Conservation (phyloP, 2,797 vertebrate species). For the Gymnodraco acuticeps region DNA sequence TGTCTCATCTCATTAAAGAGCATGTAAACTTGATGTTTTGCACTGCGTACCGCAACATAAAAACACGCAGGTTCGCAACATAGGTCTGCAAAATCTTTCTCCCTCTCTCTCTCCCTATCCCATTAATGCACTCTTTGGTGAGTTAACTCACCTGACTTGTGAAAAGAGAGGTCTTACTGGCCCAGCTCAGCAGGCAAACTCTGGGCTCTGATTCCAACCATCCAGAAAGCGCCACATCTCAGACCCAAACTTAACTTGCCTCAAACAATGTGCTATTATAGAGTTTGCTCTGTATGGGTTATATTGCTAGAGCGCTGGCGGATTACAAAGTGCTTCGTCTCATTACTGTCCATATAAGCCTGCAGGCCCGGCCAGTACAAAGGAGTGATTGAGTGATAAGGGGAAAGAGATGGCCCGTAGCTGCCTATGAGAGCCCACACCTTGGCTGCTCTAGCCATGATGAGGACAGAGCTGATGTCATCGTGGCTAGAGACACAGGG, state of each 20-base stretch:
- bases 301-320: constrained; percentile 80
- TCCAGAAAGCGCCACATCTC: constrained; percentile 74
- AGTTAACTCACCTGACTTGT: constrained; percentile 81
- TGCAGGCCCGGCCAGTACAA: constrained; percentile 78
- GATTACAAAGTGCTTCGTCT: constrained; percentile 77
- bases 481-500: constrained; percentile 77
- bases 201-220: constrained; percentile 74
- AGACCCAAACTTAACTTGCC: constrained; percentile 77
- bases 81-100: constrained; percentile 27
- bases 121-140: constrained; percentile 67
- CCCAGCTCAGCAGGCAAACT: constrained; percentile 71
- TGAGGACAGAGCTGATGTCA: constrained; percentile 84
- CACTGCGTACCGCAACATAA: constrained; percentile 21
- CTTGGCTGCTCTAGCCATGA: constrained; percentile 75
- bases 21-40: constrained; percentile 25
- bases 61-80: constrained; percentile 33
- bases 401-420: constrained; percentile 68
- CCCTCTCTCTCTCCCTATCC: constrained; percentile 21
- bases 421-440: constrained; percentile 80
- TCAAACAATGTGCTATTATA: constrained; percentile 86
- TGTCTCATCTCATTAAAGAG: constrained; percentile 23
- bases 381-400: constrained; percentile 82
- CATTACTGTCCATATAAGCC: constrained; percentile 83
- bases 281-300: constrained; percentile 78
- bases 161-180: constrained; percentile 82